Percentiles rank a stretch among this genome's conserved stretches.
Evolutionary conservation across 2,113 vertebrate species (phyloP).

Genomic region (Alosa alosa): DNA sequence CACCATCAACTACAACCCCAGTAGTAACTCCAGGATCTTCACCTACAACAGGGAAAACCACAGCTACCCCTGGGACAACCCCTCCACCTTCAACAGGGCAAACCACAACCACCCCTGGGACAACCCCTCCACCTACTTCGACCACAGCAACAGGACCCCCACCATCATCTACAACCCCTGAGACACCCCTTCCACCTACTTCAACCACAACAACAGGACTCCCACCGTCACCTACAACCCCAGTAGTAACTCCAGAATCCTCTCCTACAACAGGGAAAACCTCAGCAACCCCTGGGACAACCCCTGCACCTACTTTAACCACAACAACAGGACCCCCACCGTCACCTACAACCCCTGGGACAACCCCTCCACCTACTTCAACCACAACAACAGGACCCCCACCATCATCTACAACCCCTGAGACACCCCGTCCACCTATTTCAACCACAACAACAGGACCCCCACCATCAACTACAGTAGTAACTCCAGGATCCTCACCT

Average conservation of each 20-base stretch:
- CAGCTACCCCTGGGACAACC: too few relatives aligned
- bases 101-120: background rate
- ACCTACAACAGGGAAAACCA: too few relatives aligned
- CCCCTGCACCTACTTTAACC: background rate
- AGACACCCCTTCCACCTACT: conserved; percentile 15
- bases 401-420: background rate
- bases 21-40: too few relatives aligned
- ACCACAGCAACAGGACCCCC: background rate
- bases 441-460: background rate
- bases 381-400: background rate
- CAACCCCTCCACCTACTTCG: background rate
- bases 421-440: background rate
- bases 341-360: background rate
- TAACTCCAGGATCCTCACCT: background rate
- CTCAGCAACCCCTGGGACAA: background rate
- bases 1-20: too few relatives aligned
- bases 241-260: background rate
- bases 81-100: background rate
- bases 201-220: background rate
- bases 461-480: background rate
- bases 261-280: conserved; percentile 7
- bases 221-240: background rate
- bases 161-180: background rate
- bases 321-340: too few relatives aligned
- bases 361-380: background rate